These are phyloP conservation scores for Pitangus sulphuratus DNA, from an alignment of 2,797 vertebrate genomes.

Conservation along the genomic window DNA sequence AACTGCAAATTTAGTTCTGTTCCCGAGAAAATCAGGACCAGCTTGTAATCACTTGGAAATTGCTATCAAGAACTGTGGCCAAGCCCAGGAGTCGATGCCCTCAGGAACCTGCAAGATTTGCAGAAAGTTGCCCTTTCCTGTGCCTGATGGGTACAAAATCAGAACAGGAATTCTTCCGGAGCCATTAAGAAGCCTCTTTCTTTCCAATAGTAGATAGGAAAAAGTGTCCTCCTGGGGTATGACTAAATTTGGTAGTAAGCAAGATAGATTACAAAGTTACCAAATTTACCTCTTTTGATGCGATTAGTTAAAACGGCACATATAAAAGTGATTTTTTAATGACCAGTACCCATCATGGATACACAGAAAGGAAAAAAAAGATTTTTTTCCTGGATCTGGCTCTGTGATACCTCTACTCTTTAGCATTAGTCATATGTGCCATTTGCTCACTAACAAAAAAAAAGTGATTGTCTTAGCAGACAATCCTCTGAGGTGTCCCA, in stretches of 20 bases:
- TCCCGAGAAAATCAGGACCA: slow-evolving; percentile 79
- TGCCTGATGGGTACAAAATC: neutral
- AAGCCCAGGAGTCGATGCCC: slow-evolving; percentile 11
- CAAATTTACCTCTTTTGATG: neutral
- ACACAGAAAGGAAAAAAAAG: neutral
- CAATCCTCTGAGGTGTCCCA: neutral
- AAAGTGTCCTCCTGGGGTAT: neutral
- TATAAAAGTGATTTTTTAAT: neutral
- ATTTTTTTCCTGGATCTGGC: neutral
- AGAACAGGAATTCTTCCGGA: neutral
- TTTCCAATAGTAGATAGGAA: neutral
- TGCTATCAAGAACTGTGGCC: slow-evolving; percentile 61
- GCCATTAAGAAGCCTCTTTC: neutral
- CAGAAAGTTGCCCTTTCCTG: neutral
- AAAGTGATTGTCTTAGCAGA: neutral
- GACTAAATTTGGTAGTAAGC: neutral
- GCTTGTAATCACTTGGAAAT: slow-evolving; percentile 67
- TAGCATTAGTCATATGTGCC: neutral
- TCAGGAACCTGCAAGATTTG: neutral
- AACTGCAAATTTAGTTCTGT: slow-evolving; percentile 80
- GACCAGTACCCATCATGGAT: neutral
- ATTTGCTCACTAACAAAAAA: neutral
- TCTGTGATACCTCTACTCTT: neutral
- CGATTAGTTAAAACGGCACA: neutral
- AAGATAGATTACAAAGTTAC: neutral